Evolutionary conservation across 2,797 vertebrate genomes (phyloP), one percentile per base, ranked within the genome.

Genomic region (Bryconaethiops microstoma): DNA sequence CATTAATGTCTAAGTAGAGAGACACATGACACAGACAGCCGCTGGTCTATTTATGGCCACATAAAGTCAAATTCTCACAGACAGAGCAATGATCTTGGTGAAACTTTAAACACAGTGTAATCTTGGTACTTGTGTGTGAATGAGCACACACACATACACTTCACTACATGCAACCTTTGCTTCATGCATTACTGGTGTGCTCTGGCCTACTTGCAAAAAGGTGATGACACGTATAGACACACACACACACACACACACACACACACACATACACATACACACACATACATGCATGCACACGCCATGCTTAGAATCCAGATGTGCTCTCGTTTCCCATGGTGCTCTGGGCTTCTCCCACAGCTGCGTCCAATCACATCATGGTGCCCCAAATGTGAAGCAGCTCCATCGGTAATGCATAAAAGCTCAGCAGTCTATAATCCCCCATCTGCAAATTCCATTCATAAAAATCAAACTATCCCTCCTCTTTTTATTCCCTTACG

Each of bases 271-370:
- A 5, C 35, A 35, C 17, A 60, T 35, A 69, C 52, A 35, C 35
- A 35, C 4, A 35, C 35, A 35, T 35, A 35, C 35, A 35, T 4
- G 35, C 35, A 35, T 5, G 4, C 35, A 35, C 35, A 35, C 76
- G 42, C 29, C 45, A 42, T n/a, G 25, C 75, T 52, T 60, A 65
- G 76, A 76, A 80, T 79, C 83, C 83, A 82, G 81, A 85, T 88
- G 85, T 76, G 78, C 74, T 48, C 76, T 68, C 64, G 45, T 83
- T 85, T 70, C 84, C 79, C 74, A 76, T 78, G 76, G 78, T 88
- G 80, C 80, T 76, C 69, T 86, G 45, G 59, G 65, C 72, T 67
- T 76, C 76, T 81, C 67, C 50, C 78, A 77, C 85, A 88, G 72
- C 83, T 85, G 82, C 39, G 21, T 73, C 78, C 60, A 73, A 78